These are phyloP conservation scores for Gobio occitaniae DNA, from an alignment of 2,797 vertebrate genomes.

Conservation along the genomic window DNA sequence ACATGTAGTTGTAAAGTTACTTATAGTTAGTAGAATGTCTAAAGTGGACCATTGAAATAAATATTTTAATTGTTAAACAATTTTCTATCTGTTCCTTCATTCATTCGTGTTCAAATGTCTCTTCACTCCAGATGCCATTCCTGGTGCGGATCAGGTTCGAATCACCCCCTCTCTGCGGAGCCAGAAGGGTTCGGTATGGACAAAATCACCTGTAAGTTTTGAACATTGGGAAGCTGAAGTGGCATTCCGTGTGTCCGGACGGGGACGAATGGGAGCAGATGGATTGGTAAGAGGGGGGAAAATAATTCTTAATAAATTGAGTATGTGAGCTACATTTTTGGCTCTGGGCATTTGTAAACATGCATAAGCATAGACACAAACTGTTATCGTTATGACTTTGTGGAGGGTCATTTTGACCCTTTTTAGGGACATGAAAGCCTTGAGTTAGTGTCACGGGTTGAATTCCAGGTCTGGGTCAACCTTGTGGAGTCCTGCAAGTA, in stretches of 20 bases:
- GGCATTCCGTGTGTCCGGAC: conserved; percentile 93
- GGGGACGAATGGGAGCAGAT: conserved; percentile 93
- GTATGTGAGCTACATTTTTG: background rate
- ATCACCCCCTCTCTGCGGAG: conserved; percentile 94
- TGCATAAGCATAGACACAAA: background rate
- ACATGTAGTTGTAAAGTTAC: no score
- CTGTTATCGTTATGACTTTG: background rate
- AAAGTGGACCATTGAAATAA: no score
- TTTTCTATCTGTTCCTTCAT: background rate
- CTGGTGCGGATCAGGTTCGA: conserved; percentile 93
- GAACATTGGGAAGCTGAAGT: conserved; percentile 93
- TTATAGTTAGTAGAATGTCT: no score
- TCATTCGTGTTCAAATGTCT: background rate
- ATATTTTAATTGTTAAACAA: background rate
- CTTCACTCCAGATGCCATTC: conserved; percentile 88
- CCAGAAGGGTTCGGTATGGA: conserved; percentile 93
- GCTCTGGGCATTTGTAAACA: background rate
- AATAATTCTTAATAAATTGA: background rate
- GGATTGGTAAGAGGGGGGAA: conserved; percentile 83
- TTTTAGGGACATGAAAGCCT: background rate
- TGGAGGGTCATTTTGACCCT: background rate
- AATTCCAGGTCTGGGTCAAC: background rate
- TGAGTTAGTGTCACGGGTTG: background rate
- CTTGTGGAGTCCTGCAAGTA: background rate
- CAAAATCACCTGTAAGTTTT: conserved; percentile 86